Evolutionary conservation across 2,113 vertebrate species (phyloP), one percentile per base, ranked within the genome.

Genomic region (Tragelaphus imberbis): DNA sequence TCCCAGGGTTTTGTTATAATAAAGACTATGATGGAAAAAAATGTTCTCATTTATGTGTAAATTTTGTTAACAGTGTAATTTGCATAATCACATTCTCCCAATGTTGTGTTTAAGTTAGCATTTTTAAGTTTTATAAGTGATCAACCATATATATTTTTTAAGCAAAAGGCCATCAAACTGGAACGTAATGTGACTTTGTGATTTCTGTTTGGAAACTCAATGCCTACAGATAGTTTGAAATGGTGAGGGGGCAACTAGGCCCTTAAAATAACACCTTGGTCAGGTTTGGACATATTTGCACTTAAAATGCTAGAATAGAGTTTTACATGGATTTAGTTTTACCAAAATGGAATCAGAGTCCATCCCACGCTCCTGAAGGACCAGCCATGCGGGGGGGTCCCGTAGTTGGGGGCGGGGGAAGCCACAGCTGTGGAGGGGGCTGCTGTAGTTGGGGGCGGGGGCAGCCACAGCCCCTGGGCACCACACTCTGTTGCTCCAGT

Each of bases 1-100:
- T 98, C 95, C 90, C 93, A 97, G 95, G 98, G 97, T 99, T 99
- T 98, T 96, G 97, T 97, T 98, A 97, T 98, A 98, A 98, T 98
- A 98, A 98, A 96, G 98, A 97, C 94, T 0, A n/a, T 95, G 96
- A 98, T 98, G 97, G 88, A 25, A 98, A 98, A 98, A 98, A 98
- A 96, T 91, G 98, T 98, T 98, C 97, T 99, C 98, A 98, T 99
- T 98, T 99, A 98, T 98, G 99, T 99, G 98, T 98, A 99, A 99
- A 99, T 99, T 99, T 97, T 98, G 97, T 98, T 99, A 99, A 98
- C 97, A 97, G 97, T 98, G 53, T 96, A 88, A 98, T 99, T 97
- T 99, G 90, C 98, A 98, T 99, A 98, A 98, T 98, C 97, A 86
- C 94, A 97, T 98, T 97, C 91, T 92, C 93, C 95, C 27, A 55